Percentiles rank a stretch among this genome's conserved stretches.
Conservation (phyloP, 2,888 invertebrate genomes). For the Dasypogon diadema region DNA sequence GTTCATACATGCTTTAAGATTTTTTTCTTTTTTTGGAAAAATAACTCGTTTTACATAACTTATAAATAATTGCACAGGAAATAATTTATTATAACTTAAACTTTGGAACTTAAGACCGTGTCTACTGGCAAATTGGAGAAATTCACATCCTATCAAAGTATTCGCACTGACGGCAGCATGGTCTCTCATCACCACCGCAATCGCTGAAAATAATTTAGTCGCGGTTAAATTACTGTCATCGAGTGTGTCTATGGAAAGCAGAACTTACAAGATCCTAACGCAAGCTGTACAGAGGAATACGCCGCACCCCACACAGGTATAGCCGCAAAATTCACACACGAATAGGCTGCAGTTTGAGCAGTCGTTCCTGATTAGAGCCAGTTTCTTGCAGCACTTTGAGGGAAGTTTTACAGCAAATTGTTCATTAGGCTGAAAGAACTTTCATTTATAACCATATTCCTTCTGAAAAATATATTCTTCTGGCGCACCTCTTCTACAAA, state of each 20-base stretch:
- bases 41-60: too few relatives aligned
- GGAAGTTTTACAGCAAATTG: slow-evolving; percentile 52
- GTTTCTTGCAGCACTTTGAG: slow-evolving; percentile 57
- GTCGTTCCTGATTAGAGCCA: slow-evolving; percentile 56
- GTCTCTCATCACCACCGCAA: slow-evolving; percentile 30
- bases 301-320: slow-evolving; percentile 57
- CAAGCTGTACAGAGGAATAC: slow-evolving; percentile 57
- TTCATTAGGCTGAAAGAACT: slow-evolving; percentile 51
- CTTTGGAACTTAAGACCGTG: neutral
- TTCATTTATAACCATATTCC: neutral
- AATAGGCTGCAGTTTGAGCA: slow-evolving; percentile 59
- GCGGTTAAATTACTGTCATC: neutral
- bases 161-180: slow-evolving; percentile 16
- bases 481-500: too few relatives aligned
- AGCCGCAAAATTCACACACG: slow-evolving; percentile 59
- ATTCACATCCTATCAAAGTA: neutral
- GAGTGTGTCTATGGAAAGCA: neutral
- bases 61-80: neutral
- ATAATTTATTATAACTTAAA: neutral
- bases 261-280: slow-evolving; percentile 58
- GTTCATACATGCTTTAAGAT: too few relatives aligned
- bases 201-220: slow-evolving; percentile 33
- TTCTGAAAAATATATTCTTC: neutral
- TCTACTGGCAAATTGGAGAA: too few relatives aligned
- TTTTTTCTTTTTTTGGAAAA: too few relatives aligned